These are phyloP conservation scores for Ochlodes sylvanus DNA, from an alignment of 2,888 invertebrate genomes.

Conservation along the genomic window DNA sequence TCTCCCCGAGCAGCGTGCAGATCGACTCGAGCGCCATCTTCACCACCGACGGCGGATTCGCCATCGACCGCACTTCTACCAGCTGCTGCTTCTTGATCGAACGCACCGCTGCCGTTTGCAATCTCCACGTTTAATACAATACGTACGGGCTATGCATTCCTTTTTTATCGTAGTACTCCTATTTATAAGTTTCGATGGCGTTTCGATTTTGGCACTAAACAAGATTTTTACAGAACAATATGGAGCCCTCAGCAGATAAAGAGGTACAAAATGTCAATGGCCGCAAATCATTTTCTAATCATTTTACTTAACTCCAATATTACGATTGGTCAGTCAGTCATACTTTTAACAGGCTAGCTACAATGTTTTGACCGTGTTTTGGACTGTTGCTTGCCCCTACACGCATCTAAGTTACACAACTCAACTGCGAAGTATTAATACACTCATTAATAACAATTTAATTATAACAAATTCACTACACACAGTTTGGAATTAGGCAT, in stretches of 20 bases:
- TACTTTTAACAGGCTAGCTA: slow-evolving; percentile 6
- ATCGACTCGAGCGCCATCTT: slow-evolving; percentile 98
- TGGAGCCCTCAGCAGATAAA: no score
- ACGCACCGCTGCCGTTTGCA: slow-evolving; percentile 90
- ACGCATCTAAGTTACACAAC: slow-evolving; percentile 30
- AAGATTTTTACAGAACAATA: neutral
- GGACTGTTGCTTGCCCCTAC: slow-evolving; percentile 33
- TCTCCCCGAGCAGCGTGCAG: slow-evolving; percentile 96
- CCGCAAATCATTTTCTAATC: neutral
- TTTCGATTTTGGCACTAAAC: neutral
- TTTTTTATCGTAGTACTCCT: neutral
- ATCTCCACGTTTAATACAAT: slow-evolving; percentile 26
- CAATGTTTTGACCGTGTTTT: slow-evolving; percentile 10
- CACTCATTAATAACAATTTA: slow-evolving; percentile 35
- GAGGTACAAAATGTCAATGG: no score
- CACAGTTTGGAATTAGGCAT: slow-evolving; percentile 29
- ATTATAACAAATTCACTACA: slow-evolving; percentile 29
- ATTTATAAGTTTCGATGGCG: neutral
- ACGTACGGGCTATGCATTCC: neutral
- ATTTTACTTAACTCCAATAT: no score
- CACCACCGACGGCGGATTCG: slow-evolving; percentile 96
- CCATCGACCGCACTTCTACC: slow-evolving; percentile 97
- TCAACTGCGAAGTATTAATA: slow-evolving; percentile 37
- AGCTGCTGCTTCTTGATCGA: slow-evolving; percentile 98
- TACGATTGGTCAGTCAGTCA: neutral